Evolutionary conservation across 2,797 vertebrate species (phyloP), one percentile per base, ranked within the genome.

Genomic region (Anomalospiza imberbis): DNA sequence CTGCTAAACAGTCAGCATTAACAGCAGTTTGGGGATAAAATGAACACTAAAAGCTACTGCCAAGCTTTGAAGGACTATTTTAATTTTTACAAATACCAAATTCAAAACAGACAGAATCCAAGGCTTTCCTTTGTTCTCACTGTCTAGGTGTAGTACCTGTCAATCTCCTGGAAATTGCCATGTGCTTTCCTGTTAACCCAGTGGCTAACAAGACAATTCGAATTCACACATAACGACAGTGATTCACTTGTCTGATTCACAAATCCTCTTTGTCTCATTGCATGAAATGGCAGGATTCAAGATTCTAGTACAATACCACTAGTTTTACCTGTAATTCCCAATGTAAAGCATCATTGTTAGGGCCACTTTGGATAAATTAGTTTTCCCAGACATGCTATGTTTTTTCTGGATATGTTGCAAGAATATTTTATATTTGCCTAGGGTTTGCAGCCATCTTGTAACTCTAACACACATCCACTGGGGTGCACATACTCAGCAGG

Each of bases 191-290:
- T 65, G 19, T 50, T 74, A 74, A 55, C 13, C 29, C 63, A 57
- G 48, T 12, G 11, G 21, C 31, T 86, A 72, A 81, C 2, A 0
- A 31, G 21, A 88, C 51, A 1, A 12, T 48, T 75, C 0, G 1
- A 75, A 84, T 50, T 61, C 68, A 77, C 26, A 32, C 12, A 38
- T 22, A 47, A 73, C 22, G 68, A 36, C 11, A 40, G 13, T 5
- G 22, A 38, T 29, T 58, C 25, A 17, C 29, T 62, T 20, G 5
- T 28, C 20, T 72, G 70, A 68, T 70, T 85, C 54, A 62, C 25
- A 53, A n/a, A 32, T 34, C 24, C 26, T 75, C 38, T 57, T 67
- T 71, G 25, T 47, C 66, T 55, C 9, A 0, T 28, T 38, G 10
- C 22, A 73, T 66, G 47, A 84, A 86, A 88, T 9, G 7, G 18